phyloP scores from a whole-genome alignment of 1,140 invertebrate species.

The Vanessa tameamea region DNA sequence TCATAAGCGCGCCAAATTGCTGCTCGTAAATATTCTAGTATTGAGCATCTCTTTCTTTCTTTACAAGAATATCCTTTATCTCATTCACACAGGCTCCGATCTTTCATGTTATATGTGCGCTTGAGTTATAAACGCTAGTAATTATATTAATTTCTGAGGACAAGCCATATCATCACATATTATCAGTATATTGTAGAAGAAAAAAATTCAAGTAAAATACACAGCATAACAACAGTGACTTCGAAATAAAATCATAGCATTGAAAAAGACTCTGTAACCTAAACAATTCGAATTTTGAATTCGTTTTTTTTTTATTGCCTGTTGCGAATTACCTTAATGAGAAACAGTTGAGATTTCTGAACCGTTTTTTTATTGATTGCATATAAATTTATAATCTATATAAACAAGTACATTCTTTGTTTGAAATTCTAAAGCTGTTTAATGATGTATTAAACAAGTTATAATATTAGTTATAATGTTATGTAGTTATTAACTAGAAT shows the following conservation, averaged over 20 bases:
- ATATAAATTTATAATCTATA: no score
- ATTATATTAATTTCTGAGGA: conserved; percentile 67
- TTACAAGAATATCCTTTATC: conserved; percentile 33
- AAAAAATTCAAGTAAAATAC: conserved; percentile 14
- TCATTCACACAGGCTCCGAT: conserved; percentile 54
- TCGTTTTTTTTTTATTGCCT: no score
- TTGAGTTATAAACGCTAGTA: conserved; percentile 55
- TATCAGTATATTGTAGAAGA: conserved; percentile 55
- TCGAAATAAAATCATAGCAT: no score
- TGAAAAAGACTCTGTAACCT: no score
- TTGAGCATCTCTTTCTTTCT: conserved; percentile 44
- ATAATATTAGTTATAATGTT: no score
- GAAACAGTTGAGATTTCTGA: no score
- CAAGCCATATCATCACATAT: conserved; percentile 44
- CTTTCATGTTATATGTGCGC: conserved; percentile 22
- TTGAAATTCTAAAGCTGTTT: not conserved
- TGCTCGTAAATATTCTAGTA: conserved; percentile 59
- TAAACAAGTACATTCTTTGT: not conserved
- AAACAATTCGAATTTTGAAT: no score
- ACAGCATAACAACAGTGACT: no score
- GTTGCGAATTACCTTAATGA: no score
- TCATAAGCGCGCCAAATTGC: conserved; percentile 66
- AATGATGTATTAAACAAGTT: conserved; percentile 24
- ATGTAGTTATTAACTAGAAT: no score
- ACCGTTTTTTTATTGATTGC: no score